Evolutionary conservation across 1,140 invertebrate species (phyloP), one percentile per base, ranked within the genome.

Genomic region (Cryptotermes secundus): DNA sequence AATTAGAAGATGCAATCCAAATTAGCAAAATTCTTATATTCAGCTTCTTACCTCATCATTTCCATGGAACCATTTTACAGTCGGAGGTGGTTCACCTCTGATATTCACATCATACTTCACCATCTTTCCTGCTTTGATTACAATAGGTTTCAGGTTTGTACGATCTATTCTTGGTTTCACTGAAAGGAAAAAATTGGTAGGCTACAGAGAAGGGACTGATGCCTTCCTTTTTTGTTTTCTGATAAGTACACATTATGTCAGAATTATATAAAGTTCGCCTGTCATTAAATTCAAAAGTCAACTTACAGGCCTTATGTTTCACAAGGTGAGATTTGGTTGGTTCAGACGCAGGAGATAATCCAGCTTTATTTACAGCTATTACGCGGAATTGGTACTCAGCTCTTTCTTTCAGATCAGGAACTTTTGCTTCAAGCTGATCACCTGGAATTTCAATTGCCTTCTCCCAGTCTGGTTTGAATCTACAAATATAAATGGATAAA

Each of bases 91-190:
- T 92, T 99, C 97, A 87, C 98, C 99, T 85, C 94, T 95, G 81
- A 99, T 95, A 88, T 99, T 98, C 14, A 99, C 93, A 89, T 98
- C 96, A 88, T 98, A 96, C 89, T 97, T 96, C 82, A 99, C 95
- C 2, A 94, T 92, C 89, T 99, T 98, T 36, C 98, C 98, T 85
- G 96, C 96, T 87, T 96, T 94, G 1, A 98, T 96, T 3, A 95
- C 94, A 83, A 99, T 93, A 49, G 97, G 95, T 90, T 98, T 97
- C 84, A 99, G 91, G 88, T 98, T 97, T 1, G 97, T 98, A 86
- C 97, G 93, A 89, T 99, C 97, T 88, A 99, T 99, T 89, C 96
- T 96, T n/a, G 98, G 98, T 91, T 98, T 98, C 89, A 98, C 96
- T 97, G 88, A 83, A 91, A 90, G 84, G 82, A 85, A 87, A 86